Evolutionary conservation across 37 sponge, comb jelly and placozoan species (phyloP).

Genomic region (Beroe forskalii): DNA sequence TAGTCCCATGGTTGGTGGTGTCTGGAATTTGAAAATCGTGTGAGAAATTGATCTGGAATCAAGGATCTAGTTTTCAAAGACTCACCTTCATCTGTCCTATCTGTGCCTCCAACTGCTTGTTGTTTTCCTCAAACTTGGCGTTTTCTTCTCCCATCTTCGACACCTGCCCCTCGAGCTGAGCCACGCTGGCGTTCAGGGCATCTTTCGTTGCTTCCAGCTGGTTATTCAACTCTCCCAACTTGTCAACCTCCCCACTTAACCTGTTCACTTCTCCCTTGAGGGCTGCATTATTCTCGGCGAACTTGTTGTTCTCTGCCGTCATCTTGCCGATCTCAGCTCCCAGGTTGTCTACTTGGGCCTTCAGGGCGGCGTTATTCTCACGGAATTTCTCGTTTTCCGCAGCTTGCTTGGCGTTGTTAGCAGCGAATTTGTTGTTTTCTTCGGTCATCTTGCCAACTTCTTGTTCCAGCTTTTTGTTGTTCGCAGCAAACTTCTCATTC

Average conservation of each 20-base stretch:
- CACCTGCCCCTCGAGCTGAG: constrained; percentile 50
- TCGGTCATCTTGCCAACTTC: constrained; percentile 34
- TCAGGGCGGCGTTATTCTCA: constrained; percentile 28
- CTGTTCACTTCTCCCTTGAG: not conserved
- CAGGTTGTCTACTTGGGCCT: constrained; percentile 22
- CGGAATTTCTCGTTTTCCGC: constrained; percentile 48
- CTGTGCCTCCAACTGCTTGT: constrained; percentile 21
- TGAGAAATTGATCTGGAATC: too few species aligned
- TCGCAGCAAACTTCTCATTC: constrained; percentile 43
- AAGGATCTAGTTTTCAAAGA: too few species aligned
- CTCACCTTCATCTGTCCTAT: constrained; percentile 38
- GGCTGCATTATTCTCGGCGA: constrained; percentile 38
- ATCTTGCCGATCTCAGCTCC: constrained; percentile 35
- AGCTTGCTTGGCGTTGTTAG: constrained; percentile 7
- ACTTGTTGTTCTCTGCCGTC: constrained; percentile 40
- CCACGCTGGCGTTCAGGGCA: constrained; percentile 33
- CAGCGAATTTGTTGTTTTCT: constrained; percentile 41
- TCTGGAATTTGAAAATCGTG: too few species aligned
- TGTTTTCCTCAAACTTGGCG: constrained; percentile 63
- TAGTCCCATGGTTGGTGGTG: too few species aligned
- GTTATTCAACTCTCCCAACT: constrained; percentile 54
- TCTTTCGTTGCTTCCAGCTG: constrained; percentile 46
- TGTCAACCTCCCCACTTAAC: constrained; percentile 7
- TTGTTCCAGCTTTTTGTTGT: constrained; percentile 31
- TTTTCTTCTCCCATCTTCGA: constrained; percentile 54